A percentile compares a stretch with the other conserved stretches of the same genome.
These are phyloP conservation scores for Drosophila ogumai DNA, from an alignment of 1,140 invertebrate genomes.

Conservation along the genomic window DNA sequence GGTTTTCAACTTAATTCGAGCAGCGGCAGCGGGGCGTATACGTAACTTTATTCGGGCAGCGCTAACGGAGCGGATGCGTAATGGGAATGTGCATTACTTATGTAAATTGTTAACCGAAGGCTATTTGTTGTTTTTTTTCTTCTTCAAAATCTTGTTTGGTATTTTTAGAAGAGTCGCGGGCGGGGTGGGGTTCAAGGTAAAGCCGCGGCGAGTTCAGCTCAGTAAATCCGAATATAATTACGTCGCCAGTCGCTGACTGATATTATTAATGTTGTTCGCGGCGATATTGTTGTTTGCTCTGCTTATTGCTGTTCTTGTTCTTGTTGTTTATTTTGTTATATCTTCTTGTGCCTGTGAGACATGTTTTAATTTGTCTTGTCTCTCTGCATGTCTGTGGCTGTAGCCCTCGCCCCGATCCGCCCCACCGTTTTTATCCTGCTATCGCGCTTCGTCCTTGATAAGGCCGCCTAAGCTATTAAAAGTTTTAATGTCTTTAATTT, in stretches of 20 bases:
- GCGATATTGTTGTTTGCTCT: constrained; percentile 33
- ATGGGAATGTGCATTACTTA: constrained; percentile 35
- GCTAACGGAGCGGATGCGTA: constrained; percentile 38
- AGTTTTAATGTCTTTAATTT: constrained; percentile 62
- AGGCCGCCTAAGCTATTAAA: constrained; percentile 74
- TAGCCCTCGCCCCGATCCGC: not conserved
- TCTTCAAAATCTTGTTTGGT: not conserved
- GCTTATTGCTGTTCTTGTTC: constrained; percentile 26
- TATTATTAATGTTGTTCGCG: constrained; percentile 51
- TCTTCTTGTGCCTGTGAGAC: constrained; percentile 58
- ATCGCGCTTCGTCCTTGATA: constrained; percentile 48
- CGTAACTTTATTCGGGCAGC: constrained; percentile 12
- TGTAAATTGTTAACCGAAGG: constrained; percentile 28
- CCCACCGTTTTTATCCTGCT: constrained; percentile 4
- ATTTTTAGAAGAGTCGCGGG: constrained; percentile 7
- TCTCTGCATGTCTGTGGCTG: constrained; percentile 35
- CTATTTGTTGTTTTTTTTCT: not conserved
- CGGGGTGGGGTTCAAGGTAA: constrained; percentile 23
- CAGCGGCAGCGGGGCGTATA: constrained; percentile 37
- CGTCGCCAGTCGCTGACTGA: constrained; percentile 37
- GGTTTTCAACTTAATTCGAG: constrained; percentile 33
- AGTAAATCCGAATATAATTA: constrained; percentile 48
- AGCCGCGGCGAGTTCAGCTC: constrained; percentile 1
- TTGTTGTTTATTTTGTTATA: constrained; percentile 45
- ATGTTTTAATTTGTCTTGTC: constrained; percentile 67